Evolutionary conservation across 2,113 vertebrate species (phyloP), one percentile per base, ranked within the genome.

Genomic region (Cettia cetti): DNA sequence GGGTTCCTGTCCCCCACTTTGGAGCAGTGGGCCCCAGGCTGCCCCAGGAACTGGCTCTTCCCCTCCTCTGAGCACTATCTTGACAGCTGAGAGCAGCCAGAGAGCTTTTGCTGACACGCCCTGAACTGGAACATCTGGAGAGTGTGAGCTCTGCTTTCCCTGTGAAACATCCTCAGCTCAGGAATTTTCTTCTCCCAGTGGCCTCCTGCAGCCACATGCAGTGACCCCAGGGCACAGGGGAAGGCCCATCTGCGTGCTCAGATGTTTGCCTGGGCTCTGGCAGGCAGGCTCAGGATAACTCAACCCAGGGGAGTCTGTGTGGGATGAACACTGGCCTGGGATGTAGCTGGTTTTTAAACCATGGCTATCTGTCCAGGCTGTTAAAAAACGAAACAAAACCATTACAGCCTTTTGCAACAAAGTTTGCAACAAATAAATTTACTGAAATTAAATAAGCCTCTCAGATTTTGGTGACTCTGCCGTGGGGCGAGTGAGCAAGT

Each of bases 41-140:
- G 88, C 92, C 45, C 0, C 3, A 90, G 92, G 85, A 92, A 95
- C 89, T 81, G 69, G 75, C 70, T 63, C 35, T 83, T 77, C 59
- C 68, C 66, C 82, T 95, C 27, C 69, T 82, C 52, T 6, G 37
- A 76, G 79, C 7, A 0, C 53, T 93, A 17, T 95, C 90, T 39
- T 68, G 95, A 95, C 93, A 89, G 93, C 90, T 92, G 93, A 96
- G 90, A 75, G 49, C 93, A 92, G 90, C 80, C 96, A 94, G 93
- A 78, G 69, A 50, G 44, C 64, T 90, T 74, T 86, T 33, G 85
- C 93, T 85, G 94, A 82, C 90, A 86, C 85, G 49, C 93, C 90
- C 95, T 82, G 82, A 52, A 63, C 66, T 5, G 59, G 68, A 91
- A 92, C 94, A 97, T 96, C 95, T 97, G 96, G 94, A 90, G 87